Percentiles rank a stretch among this genome's conserved stretches.
These are phyloP conservation scores for Mamestra configurata DNA, from an alignment of 1,140 invertebrate species.

Conservation along the genomic window DNA sequence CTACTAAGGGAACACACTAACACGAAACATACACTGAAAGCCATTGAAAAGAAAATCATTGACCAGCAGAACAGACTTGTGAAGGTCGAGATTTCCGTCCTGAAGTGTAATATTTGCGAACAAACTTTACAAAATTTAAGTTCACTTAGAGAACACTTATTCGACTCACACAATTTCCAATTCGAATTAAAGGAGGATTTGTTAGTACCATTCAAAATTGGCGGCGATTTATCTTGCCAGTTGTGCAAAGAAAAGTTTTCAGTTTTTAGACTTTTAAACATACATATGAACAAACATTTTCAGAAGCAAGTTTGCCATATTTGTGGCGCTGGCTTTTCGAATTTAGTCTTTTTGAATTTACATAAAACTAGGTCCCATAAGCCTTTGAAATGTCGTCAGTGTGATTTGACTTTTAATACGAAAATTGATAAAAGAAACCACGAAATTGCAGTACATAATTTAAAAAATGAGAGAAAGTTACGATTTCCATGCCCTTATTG, in stretches of 20 bases:
- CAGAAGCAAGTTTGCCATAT: slow-evolving; percentile 79
- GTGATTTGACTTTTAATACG: slow-evolving; percentile 64
- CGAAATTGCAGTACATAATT: slow-evolving; percentile 66
- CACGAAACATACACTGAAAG: slow-evolving; percentile 63
- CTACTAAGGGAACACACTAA: slow-evolving; percentile 65
- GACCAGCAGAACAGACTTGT: slow-evolving; percentile 72
- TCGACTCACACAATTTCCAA: slow-evolving; percentile 60
- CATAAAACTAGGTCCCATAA: slow-evolving; percentile 74
- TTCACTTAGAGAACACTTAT: slow-evolving; percentile 66
- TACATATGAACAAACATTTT: slow-evolving; percentile 81
- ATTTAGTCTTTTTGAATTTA: slow-evolving; percentile 75
- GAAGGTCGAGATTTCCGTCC: slow-evolving; percentile 77
- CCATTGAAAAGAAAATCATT: slow-evolving; percentile 77
- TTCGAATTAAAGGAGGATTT: slow-evolving; percentile 67
- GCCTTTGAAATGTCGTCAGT: slow-evolving; percentile 64
- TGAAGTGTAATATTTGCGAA: slow-evolving; percentile 71
- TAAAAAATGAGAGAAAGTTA: slow-evolving; percentile 67
- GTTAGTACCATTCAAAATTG: slow-evolving; percentile 76
- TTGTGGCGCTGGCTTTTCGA: slow-evolving; percentile 77
- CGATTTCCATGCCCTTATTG: slow-evolving; percentile 79
- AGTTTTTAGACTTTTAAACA: slow-evolving; percentile 73
- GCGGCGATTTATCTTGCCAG: slow-evolving; percentile 70
- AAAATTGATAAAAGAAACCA: slow-evolving; percentile 71
- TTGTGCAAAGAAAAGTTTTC: slow-evolving; percentile 71
- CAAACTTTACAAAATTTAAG: slow-evolving; percentile 58